These are phyloP conservation scores for Lates japonicus DNA, from an alignment of 2,797 vertebrate species.

Conservation along the genomic window DNA sequence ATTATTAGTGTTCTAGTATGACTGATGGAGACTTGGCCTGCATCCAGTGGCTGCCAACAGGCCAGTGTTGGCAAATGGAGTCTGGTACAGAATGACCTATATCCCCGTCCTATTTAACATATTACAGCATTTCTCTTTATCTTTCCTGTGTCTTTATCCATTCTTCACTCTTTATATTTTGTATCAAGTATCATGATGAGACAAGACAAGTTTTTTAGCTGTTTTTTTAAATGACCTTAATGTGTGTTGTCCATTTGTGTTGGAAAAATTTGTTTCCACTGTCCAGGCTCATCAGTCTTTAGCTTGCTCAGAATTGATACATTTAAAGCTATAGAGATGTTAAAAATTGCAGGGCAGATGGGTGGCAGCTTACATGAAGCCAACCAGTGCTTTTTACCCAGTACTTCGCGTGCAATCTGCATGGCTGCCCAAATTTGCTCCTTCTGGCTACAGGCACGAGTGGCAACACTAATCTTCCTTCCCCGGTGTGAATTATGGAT, in stretches of 20 bases:
- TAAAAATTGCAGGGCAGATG: not conserved
- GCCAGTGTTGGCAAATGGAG: slow-evolving; percentile 64
- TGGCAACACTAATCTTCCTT: slow-evolving; percentile 54
- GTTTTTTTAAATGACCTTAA: not conserved
- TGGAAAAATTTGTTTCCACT: slow-evolving; percentile 4
- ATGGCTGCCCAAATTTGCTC: slow-evolving; percentile 62
- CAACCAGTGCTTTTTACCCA: slow-evolving; percentile 14
- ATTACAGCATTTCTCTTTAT: slow-evolving; percentile 53
- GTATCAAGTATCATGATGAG: slow-evolving; percentile 32
- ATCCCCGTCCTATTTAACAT: slow-evolving; percentile 75
- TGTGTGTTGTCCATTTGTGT: slow-evolving; percentile 1
- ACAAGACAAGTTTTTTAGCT: not conserved
- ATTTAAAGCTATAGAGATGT: not conserved
- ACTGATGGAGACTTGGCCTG: slow-evolving; percentile 73
- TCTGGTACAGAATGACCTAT: slow-evolving; percentile 79
- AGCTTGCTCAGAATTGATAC: not conserved
- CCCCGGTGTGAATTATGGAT: slow-evolving; percentile 75
- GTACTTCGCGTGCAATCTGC: slow-evolving; percentile 61
- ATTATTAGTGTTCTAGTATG: slow-evolving; percentile 69
- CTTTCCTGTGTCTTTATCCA: slow-evolving; percentile 27
- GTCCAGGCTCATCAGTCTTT: not conserved
- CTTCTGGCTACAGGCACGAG: slow-evolving; percentile 44
- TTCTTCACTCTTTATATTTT: slow-evolving; percentile 1
- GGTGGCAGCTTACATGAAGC: not conserved
- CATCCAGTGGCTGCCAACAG: slow-evolving; percentile 74